Evolutionary conservation across 2,113 vertebrate species (phyloP), one percentile per base, ranked within the genome.

Genomic region (Geothlypis trichas): DNA sequence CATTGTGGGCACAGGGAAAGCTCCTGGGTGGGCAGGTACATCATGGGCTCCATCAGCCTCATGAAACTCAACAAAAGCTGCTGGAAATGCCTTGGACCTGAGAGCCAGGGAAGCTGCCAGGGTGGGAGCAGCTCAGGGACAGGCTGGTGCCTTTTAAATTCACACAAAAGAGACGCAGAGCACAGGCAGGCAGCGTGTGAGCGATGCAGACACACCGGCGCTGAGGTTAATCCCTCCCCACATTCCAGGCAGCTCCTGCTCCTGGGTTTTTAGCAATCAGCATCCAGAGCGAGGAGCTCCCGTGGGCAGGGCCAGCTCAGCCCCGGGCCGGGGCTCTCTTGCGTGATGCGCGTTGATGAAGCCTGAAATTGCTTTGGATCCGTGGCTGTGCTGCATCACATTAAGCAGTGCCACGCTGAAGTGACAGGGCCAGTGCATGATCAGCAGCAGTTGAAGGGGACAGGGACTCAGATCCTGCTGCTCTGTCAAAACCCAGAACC

Each of bases 361-460:
- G 91, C 87, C 91, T 93, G 87, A 89, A 77, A 92, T 69, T 82
- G 95, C 89, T 80, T 31, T 65, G 66, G 79, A 54, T 61, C 21
- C 10, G 10, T 30, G 55, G 72, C 75, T 8, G 67, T 37, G 93
- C 92, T 89, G 94, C 84, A 42, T 95, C 96, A 75, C 68, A 72
- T 95, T 61, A 88, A n/a, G 91, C 84, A 35, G 73, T 1, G 54
- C 67, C 73, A 22, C 11, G 3, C 73, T 79, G 88, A 92, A 87
- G 94, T 52, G 96, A 93, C 93, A 89, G 81, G 81, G 90, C 90
- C 84, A 67, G 72, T 75, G 90, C 84, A 44, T 7, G 61, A 87
- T 88, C 93, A 90, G 84, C 75, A 69, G 83, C 83, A 51, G 63
- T 74, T 67, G 75, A 41, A 37, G 95, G 73, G 86, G 79, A 81